Evolutionary conservation across 1,140 invertebrate species (phyloP).

Genomic region (Papilio glaucus): DNA sequence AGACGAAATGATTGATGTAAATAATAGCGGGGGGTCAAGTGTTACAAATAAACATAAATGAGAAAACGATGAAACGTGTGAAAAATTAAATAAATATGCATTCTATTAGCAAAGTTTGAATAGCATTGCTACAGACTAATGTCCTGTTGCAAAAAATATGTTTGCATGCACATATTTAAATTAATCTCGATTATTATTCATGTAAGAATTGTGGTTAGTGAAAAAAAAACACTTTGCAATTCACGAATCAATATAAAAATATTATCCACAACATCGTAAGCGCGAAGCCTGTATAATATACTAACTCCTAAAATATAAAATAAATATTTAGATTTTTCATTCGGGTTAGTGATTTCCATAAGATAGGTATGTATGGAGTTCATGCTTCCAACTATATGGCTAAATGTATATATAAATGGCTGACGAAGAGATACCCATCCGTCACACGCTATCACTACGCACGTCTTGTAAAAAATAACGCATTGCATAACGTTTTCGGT

Average conservation of each 20-base stretch:
- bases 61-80: slow-evolving; percentile 15
- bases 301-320: no score
- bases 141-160: background rate
- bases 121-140: slow-evolving; percentile 15
- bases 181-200: background rate
- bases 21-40: slow-evolving; percentile 21
- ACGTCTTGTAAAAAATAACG: background rate
- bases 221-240: no score
- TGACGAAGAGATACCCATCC: background rate
- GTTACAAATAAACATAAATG: slow-evolving; percentile 5
- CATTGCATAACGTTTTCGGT: background rate
- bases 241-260: no score
- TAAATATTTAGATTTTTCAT: no score
- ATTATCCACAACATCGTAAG: no score
- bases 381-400: no score
- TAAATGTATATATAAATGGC: no score
- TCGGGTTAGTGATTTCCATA: no score
- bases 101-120: slow-evolving; percentile 11
- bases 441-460: slow-evolving; percentile 8
- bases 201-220: background rate
- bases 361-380: no score
- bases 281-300: background rate
- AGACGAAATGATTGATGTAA: slow-evolving; percentile 8
- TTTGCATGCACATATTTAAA: slow-evolving; percentile 14
- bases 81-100: slow-evolving; percentile 7